Evolutionary conservation across 2,888 invertebrate species (phyloP), one percentile per base, ranked within the genome.

Genomic region (Drosophila eohydei): DNA sequence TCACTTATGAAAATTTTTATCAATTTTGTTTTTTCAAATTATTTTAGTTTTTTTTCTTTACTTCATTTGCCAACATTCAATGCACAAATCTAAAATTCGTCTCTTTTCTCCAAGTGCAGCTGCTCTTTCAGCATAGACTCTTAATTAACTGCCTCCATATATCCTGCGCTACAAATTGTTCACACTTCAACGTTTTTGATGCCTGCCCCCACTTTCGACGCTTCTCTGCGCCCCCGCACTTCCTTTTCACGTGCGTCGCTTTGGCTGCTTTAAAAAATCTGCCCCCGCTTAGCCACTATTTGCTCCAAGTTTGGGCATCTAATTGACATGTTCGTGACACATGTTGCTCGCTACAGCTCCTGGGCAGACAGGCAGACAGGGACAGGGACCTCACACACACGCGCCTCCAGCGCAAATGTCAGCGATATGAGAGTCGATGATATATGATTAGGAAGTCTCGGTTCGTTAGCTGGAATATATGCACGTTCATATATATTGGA

Each of bases 251-350:
- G 87, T 85, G 80, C 78, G 48, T 52, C 48, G 60, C 58, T 50
- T 26, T 60, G 60, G 50, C 60, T 54, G 26, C 52, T 44, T 51
- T 48, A 69, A 71, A 67, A 78, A 79, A 66, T 59, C n/a, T 55
- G 64, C 59, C 60, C 65, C 56, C 43, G 32, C 28, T 36, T 14
- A 30, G 46, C 48, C 64, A 73, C 41, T 48, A 28, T 36, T 60
- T 21, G 57, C 36, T 46, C 34, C 55, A 71, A 58, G 56, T 66
- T 72, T 73, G 75, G 83, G 83, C 89, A 77, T 81, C 84, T 90
- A 87, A 87, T 87, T 87, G 86, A 90, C 86, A 90, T 82, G 86
- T 89, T 88, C 88, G 78, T 89, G 90, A 88, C 90, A 87, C 85
- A 88, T 87, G 86, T 83, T 90, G 89, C 48, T 46, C 60, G 55